Conservation (phyloP, 2,797 vertebrate genomes). For the Nannoperca obscura region DNA sequence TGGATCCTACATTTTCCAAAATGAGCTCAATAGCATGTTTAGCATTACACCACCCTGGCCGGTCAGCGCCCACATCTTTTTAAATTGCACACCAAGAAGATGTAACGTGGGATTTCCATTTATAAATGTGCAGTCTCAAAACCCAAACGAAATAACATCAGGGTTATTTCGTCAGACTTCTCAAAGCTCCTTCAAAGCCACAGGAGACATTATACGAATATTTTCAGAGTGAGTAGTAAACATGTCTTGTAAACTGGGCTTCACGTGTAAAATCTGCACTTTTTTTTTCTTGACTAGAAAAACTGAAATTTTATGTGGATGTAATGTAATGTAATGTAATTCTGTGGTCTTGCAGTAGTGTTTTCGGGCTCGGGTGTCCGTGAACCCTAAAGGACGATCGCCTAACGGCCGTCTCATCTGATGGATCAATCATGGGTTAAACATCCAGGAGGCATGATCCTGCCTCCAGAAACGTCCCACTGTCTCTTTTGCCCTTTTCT, state of each 20-base stretch:
- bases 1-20: background rate
- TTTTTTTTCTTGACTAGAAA: background rate
- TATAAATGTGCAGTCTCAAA: background rate
- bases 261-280: background rate
- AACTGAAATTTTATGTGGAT: background rate
- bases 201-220: background rate
- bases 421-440: constrained; percentile 23
- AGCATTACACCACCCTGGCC: background rate
- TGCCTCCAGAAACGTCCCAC: background rate
- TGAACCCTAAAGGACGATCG: background rate
- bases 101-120: background rate
- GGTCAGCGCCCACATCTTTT: background rate
- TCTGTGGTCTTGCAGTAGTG: background rate
- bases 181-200: background rate
- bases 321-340: background rate
- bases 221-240: background rate
- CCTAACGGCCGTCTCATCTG: constrained; percentile 3
- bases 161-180: background rate
- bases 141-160: background rate
- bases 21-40: background rate
- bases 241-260: background rate
- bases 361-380: background rate
- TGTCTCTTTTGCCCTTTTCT: constrained; percentile 7
- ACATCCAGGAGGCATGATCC: constrained; percentile 8
- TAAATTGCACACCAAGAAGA: background rate